Evolutionary conservation across 2,888 invertebrate genomes (phyloP), one percentile per base, ranked within the genome.

Genomic region (Lithophane semibrunnea): DNA sequence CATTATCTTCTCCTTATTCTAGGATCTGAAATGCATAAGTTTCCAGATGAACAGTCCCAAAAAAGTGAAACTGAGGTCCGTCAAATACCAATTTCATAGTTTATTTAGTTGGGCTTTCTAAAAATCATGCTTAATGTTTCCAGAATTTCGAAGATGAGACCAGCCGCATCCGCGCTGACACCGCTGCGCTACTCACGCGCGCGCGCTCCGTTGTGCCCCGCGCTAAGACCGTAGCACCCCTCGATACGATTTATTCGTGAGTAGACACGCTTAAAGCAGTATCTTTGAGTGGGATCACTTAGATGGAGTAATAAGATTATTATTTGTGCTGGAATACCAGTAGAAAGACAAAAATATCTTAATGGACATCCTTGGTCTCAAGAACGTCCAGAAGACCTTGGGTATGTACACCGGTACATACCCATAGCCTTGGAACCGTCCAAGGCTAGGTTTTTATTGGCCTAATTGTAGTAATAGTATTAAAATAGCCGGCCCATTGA

Each of bases 141-240:
- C 97, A 99, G 98, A 97, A 97, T 88, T 99, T 98, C 95, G 98
- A 98, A 93, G 98, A 98, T 93, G 98, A 98, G 95, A 98, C 98
- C 86, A 97, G 98, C 92, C 97, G 98, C 90, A 98, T 99, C 92
- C 98, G 98, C 88, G 98, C 98, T 72, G 98, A 98, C 91, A 98
- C 98, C 68, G 97, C 98, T 88, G 97, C 98, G 75, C 97, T 98
- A 74, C 97, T 98, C 88, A 97, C 97, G 89, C 97, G 98, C 88
- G 97, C 98, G 87, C 98, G 98, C 92, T 97, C 98, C 64, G 98
- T 98, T 82, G 97, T 98, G 77, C 98, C 98, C 74, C 97, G 98
- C 87, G 97, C 98, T 67, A 97, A 97, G 86, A 97, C 97, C 77
- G 92, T 97, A 83, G 94, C 97, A 87, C 97, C 97, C 47, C 92